Conservation (phyloP, 2,113 vertebrate species). For the Oreochromis tanganicae region DNA sequence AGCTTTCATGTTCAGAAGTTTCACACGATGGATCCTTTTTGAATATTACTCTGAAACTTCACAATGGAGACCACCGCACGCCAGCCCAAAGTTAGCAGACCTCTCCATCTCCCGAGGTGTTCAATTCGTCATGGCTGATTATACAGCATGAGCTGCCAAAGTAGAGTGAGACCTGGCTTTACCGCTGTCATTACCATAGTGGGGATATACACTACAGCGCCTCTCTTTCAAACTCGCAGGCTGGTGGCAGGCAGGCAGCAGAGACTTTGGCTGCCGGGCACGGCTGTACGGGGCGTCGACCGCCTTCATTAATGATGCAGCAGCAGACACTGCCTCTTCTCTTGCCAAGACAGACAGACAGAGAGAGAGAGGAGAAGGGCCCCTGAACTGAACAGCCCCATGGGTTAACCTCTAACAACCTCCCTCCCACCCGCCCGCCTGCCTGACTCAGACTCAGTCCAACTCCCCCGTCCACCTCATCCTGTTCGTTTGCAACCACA, state of each 20-base stretch:
- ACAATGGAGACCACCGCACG: background rate
- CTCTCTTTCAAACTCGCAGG: conserved; percentile 21
- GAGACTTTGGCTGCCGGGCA: conserved; percentile 27
- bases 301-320: conserved; percentile 60
- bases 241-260: conserved; percentile 22
- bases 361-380: conserved; percentile 17
- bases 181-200: conserved; percentile 50
- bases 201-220: conserved; percentile 17
- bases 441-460: conserved; percentile 12
- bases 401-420: conserved; percentile 54
- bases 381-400: conserved; percentile 40
- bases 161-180: conserved; percentile 37
- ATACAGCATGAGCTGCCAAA: conserved; percentile 40
- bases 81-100: conserved; percentile 3
- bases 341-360: conserved; percentile 38
- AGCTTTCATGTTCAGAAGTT: conserved; percentile 42
- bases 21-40: conserved; percentile 14
- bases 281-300: conserved; percentile 38
- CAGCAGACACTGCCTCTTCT: conserved; percentile 45
- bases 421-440: background rate
- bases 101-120: conserved; percentile 3
- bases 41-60: conserved; percentile 19
- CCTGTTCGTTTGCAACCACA: conserved; percentile 35
- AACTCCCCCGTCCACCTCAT: conserved; percentile 17
- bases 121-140: conserved; percentile 35